phyloP scores from a whole-genome alignment of 92 coral and sea anemone species.

The Hydrozoanthus gracilis region DNA sequence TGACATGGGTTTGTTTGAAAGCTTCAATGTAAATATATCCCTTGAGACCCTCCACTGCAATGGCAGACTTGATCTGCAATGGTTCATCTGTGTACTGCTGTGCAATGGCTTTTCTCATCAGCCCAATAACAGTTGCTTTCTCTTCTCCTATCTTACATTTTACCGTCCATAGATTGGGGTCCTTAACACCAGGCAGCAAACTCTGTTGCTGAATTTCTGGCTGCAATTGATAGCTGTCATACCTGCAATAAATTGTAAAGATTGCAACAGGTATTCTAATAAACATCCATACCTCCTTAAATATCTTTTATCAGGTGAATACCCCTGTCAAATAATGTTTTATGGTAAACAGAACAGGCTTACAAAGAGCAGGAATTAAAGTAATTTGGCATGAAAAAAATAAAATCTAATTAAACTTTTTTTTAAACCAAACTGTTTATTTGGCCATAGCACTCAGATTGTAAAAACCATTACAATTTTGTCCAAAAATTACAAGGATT shows the following conservation, averaged over 20 bases:
- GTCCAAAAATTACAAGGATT: too few species aligned
- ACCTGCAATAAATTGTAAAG: constrained; percentile 52
- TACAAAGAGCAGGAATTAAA: too few species aligned
- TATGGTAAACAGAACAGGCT: too few species aligned
- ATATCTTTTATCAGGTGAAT: too few species aligned
- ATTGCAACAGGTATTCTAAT: not conserved
- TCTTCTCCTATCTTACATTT: constrained; percentile 99
- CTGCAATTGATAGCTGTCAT: constrained; percentile 83
- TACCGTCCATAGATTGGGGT: constrained; percentile 97
- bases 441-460: too few species aligned
- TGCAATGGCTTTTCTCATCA: constrained; percentile 97
- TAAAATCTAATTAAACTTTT: too few species aligned
- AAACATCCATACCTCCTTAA: too few species aligned
- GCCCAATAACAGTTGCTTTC: constrained; percentile 95
- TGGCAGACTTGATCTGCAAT: constrained; percentile 93
- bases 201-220: constrained; percentile 94
- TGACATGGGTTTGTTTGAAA: constrained; percentile 97
- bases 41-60: constrained; percentile 97
- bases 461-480: too few species aligned
- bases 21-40: constrained; percentile 98
- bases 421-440: too few species aligned
- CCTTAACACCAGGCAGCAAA: constrained; percentile 96
- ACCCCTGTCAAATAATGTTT: too few species aligned
- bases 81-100: constrained; percentile 99
- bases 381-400: too few species aligned